These are phyloP conservation scores for Platypus cylindrus DNA, from an alignment of 2,888 invertebrate genomes.

Conservation along the genomic window DNA sequence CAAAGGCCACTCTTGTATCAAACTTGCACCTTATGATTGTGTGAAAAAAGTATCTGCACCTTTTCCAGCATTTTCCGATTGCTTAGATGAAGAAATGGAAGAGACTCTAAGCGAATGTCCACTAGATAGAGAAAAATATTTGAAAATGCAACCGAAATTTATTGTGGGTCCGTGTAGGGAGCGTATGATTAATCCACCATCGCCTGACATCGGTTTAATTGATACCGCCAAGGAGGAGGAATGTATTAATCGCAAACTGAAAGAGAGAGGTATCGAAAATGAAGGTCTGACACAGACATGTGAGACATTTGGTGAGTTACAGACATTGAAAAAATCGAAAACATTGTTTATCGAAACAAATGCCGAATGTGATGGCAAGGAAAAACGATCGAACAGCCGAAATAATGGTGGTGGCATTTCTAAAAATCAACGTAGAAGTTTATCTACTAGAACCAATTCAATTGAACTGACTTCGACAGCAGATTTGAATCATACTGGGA, in stretches of 20 bases:
- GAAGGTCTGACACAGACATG: conserved; percentile 20
- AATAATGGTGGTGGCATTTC: too few relatives aligned
- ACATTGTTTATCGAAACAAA: conserved; percentile 11
- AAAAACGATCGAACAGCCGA: too few relatives aligned
- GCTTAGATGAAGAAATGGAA: conserved; percentile 19
- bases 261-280: conserved; percentile 14
- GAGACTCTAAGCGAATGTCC: conserved; percentile 21
- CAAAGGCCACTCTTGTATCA: conserved; percentile 1
- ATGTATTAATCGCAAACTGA: conserved; percentile 20
- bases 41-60: conserved; percentile 12
- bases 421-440: conserved; percentile 4
- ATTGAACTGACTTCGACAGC: conserved; percentile 3
- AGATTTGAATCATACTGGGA: neutral
- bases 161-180: conserved; percentile 10
- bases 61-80: conserved; percentile 21
- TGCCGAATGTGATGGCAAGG: conserved; percentile 14
- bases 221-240: conserved; percentile 20
- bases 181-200: conserved; percentile 15
- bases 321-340: conserved; percentile 16
- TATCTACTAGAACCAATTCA: conserved; percentile 1
- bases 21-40: neutral
- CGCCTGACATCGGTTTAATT: conserved; percentile 17
- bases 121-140: conserved; percentile 14
- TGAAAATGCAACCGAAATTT: conserved; percentile 21
- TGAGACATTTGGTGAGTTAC: conserved; percentile 17